phyloP scores from a whole-genome alignment of 2,113 vertebrate genomes.

The Pomatorhinus ruficollis region DNA sequence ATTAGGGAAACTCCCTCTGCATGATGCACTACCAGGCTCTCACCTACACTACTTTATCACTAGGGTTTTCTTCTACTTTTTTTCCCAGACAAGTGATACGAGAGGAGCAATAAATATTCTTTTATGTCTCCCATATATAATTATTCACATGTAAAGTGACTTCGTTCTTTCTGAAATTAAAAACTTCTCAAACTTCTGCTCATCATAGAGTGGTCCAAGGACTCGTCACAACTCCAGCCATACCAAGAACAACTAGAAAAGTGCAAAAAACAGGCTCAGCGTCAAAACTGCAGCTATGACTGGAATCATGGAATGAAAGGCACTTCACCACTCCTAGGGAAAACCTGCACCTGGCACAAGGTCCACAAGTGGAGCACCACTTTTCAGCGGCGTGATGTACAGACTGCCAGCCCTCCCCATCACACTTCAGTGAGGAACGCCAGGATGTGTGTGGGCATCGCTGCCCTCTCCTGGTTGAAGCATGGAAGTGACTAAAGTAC shows the following conservation, averaged over 20 bases:
- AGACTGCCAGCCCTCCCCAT: fast-evolving
- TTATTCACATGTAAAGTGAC: not conserved
- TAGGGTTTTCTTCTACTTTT: not conserved
- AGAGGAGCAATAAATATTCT: not conserved
- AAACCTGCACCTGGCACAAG: not conserved
- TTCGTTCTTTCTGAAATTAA: not conserved
- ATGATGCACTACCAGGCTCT: not conserved
- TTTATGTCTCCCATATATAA: not conserved
- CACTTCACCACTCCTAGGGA: not conserved
- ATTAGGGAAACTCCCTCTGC: not conserved
- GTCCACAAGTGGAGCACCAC: not conserved
- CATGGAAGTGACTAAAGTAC: not conserved
- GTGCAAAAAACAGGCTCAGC: not conserved
- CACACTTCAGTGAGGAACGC: fast-evolving
- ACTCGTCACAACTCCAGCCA: not conserved
- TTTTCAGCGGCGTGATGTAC: fast-evolving
- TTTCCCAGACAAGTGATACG: not conserved
- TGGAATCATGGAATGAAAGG: not conserved
- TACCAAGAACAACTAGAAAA: not conserved
- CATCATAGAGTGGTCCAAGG: not conserved
- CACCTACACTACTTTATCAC: not conserved
- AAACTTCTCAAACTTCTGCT: not conserved
- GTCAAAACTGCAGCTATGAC: not conserved
- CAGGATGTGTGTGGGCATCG: not conserved
- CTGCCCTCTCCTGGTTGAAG: slow-evolving; percentile 30